Conservation (phyloP, 2,888 invertebrate species). For the Lochmaea capreae region DNA sequence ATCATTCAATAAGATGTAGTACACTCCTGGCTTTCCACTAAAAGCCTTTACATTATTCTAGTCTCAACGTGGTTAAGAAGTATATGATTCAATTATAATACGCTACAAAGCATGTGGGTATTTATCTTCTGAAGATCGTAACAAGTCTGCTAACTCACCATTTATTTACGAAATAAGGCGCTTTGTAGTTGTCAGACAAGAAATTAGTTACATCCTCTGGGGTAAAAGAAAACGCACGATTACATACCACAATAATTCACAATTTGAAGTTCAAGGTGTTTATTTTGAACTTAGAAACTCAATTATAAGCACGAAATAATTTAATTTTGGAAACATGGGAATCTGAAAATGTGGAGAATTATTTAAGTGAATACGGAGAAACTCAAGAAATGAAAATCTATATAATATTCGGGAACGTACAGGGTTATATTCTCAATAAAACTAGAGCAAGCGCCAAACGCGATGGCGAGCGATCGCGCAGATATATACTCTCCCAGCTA, state of each 20-base stretch:
- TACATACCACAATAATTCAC: conserved; percentile 12
- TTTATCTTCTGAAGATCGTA: not conserved
- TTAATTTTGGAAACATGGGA: not conserved
- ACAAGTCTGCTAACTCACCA: not conserved
- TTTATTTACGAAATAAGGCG: not conserved
- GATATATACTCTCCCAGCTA: too few species aligned
- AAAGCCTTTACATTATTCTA: too few species aligned
- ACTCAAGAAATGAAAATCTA: too few species aligned
- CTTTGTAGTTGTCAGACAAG: not conserved
- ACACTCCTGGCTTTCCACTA: too few species aligned
- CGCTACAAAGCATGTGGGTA: not conserved
- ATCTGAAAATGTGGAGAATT: not conserved
- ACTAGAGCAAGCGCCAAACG: too few species aligned
- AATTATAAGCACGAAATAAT: conserved; percentile 3
- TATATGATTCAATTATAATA: not conserved
- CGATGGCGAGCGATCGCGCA: too few species aligned
- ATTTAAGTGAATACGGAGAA: too few species aligned
- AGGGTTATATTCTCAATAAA: too few species aligned
- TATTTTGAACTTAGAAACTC: not conserved
- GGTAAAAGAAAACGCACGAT: not conserved
- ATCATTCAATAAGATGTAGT: too few species aligned
- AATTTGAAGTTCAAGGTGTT: not conserved
- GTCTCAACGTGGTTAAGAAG: not conserved
- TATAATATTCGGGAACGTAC: too few species aligned
- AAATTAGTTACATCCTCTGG: conserved; percentile 6